Evolutionary conservation across 2,888 invertebrate genomes (phyloP), one percentile per base, ranked within the genome.

Genomic region (Euzophera pinguis): DNA sequence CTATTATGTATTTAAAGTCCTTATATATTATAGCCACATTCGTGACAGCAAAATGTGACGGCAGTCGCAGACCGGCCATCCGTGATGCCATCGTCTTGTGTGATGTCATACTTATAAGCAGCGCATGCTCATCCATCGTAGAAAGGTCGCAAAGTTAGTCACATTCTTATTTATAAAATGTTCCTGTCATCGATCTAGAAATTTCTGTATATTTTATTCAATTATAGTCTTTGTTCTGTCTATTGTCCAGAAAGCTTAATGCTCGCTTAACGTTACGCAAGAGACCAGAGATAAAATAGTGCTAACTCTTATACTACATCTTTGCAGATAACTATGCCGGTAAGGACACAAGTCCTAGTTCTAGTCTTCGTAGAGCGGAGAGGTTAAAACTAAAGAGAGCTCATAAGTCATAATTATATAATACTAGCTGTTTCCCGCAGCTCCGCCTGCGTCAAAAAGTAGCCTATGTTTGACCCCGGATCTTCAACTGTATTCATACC

Each of bases 71-170:
- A 70, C 71, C 69, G 64, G 62, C 64, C 5, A 57, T 70, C 74
- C 71, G 59, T 71, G 72, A 71, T 67, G 78, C 71, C 71, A 69
- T 64, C 63, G 70, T 72, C 43, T 13, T 29, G 29, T 29, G 27
- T 77, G 75, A 76, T 75, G 79, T 78, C 78, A 78, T 78, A 65
- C 63, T 58, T 64, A 61, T 59, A 62, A 60, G 1, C n/a, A 17
- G 34, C 13, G 45, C 7, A 10, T 8, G 50, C 41, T 39, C 29
- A 47, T 9, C 34, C 52, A 42, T 22, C 16, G 42, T 50, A 17
- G 50, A 50, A 50, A 50, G 42, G 35, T 41, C 16, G 32, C 16
- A n/a, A 50, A 32, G 29, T 50, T 42, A n/a, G 16, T 42, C 32
- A 49, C 9, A 27, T 47, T 5, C 10, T 38, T 39, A 38, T n/a